Evolutionary conservation across 2,113 vertebrate genomes (phyloP), one percentile per base, ranked within the genome.

Genomic region (Sinocyclocheilus anshuiensis): DNA sequence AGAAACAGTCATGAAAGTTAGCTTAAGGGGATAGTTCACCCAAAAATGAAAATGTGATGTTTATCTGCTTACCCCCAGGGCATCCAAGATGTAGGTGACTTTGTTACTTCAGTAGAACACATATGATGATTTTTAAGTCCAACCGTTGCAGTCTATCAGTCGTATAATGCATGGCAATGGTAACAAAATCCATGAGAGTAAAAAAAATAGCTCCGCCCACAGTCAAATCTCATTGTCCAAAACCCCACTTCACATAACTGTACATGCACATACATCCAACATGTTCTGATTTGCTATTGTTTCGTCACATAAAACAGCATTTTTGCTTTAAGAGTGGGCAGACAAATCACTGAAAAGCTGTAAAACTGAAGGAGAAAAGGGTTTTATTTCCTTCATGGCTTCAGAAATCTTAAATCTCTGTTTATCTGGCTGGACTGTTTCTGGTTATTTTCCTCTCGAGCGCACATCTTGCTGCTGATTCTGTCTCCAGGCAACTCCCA

Each of bases 401-500:
- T 45, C 4, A 5, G 15, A 48, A 65, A 45, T 45, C 33, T 11
- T 61, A 61, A 67, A 78, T 20, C 59, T 77, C 3, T 67, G 61
- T 67, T 81, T 20, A 65, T 81, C 79, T 42, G 33, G 20, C 20
- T 42, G 53, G 6, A 79, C 29, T 36, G 20, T 4, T 18, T 3
- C 39, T 53, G 24, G 15, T 55, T 55, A 18, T 77, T 20, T 53
- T 77, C 24, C 29, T 77, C 24, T 55, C 50, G n/a, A 77, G 48
- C 45, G 15, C 77, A 80, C 33, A 42, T 81, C 61, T 69, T 22
- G 39, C 59, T 69, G 39, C 75, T 53, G 59, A 77, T 36, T 53
- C 76, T 9, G 63, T 67, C 61, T 78, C n/a, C 36, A 59, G 65
- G 50, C 36, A 12, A 61, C 63, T 83, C 53, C 74, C 39, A 86